phyloP scores from a whole-genome alignment of 2,888 invertebrate species.

The Esperia sulphurella region DNA sequence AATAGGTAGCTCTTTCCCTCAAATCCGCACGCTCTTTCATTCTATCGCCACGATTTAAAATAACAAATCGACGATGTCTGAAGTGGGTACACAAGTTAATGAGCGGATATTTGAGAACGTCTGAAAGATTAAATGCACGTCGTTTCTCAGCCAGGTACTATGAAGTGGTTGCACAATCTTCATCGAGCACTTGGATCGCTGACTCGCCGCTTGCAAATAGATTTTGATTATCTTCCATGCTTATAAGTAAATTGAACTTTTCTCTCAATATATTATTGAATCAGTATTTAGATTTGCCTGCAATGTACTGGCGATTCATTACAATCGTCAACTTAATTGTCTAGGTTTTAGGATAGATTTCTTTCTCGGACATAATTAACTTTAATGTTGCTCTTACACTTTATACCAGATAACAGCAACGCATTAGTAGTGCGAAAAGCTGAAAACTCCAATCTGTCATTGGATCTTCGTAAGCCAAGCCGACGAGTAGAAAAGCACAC shows the following conservation, averaged over 20 bases:
- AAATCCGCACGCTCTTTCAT: conserved; percentile 55
- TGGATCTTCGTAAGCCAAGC: too few species aligned
- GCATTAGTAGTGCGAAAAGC: too few species aligned
- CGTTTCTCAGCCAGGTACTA: conserved; percentile 58
- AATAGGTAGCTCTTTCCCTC: conserved; percentile 35
- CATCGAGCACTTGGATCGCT: conserved; percentile 32
- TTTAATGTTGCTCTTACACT: too few species aligned
- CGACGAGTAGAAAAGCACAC: too few species aligned
- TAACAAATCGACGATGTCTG: conserved; percentile 71
- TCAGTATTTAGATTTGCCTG: too few species aligned
- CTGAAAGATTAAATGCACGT: conserved; percentile 70
- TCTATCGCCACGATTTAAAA: conserved; percentile 62
- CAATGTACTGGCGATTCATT: too few species aligned
- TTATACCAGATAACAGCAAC: too few species aligned
- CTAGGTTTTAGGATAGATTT: too few species aligned
- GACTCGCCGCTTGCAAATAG: conserved; percentile 36
- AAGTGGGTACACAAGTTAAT: conserved; percentile 74
- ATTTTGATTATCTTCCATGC: conserved; percentile 2
- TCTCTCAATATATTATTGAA: too few species aligned
- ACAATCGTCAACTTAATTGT: too few species aligned
- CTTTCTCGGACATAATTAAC: too few species aligned
- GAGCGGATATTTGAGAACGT: conserved; percentile 69
- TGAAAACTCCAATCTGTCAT: too few species aligned
- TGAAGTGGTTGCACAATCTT: conserved; percentile 40
- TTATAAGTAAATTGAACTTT: conserved; percentile 1